Conservation (phyloP, 2,888 invertebrate genomes). For the Steinernema scapterisci region DNA sequence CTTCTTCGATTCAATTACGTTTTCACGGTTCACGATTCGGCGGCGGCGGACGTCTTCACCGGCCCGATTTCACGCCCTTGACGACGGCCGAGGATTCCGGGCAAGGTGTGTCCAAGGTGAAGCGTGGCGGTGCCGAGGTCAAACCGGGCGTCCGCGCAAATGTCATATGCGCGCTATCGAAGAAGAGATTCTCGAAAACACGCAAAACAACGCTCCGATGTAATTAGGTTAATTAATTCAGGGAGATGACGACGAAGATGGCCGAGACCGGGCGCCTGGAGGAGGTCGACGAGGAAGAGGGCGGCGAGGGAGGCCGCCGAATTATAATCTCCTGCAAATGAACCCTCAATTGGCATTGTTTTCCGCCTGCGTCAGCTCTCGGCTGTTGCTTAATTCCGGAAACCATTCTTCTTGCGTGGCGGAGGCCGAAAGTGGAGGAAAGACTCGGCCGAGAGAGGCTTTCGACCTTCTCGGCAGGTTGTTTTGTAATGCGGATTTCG, state of each 20-base stretch:
- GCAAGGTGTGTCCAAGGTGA: background rate
- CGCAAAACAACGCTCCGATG: constrained; percentile 27
- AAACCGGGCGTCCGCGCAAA: background rate
- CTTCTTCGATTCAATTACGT: constrained; percentile 8
- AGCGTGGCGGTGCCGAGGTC: background rate
- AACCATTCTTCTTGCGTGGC: background rate
- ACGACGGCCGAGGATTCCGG: background rate
- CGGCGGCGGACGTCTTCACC: no score
- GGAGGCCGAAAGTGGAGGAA: constrained; percentile 7
- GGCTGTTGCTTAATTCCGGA: background rate
- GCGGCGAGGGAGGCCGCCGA: background rate
- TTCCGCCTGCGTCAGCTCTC: background rate
- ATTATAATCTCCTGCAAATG: background rate
- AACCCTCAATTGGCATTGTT: constrained; percentile 27
- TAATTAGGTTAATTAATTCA: constrained; percentile 31
- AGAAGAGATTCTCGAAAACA: constrained; percentile 14
- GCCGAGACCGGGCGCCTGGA: background rate
- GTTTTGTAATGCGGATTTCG: constrained; percentile 14
- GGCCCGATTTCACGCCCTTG: background rate
- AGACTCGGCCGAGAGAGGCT: no score
- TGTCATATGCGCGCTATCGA: background rate
- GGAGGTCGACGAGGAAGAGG: background rate
- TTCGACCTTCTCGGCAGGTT: background rate
- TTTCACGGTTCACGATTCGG: constrained; percentile 2
- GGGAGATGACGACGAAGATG: constrained; percentile 15